Evolutionary conservation across 53 echinoderm and acorn worm species (phyloP), one percentile per base, ranked within the genome.

Genomic region (Hippasteria phrygiana): DNA sequence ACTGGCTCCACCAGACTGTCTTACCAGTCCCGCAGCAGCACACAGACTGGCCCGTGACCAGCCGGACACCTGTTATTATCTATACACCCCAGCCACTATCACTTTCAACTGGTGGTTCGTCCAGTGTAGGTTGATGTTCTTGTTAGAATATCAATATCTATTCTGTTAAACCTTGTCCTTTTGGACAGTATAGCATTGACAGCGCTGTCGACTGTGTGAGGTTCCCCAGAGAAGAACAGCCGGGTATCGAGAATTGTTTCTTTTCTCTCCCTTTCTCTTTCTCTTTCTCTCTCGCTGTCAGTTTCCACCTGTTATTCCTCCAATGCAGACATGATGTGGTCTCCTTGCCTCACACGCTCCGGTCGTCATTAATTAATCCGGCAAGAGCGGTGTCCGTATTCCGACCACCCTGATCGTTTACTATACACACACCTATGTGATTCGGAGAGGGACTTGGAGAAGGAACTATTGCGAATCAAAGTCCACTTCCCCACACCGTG

Each of bases 331-430:
- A 27, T 43, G 76, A 10, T 16, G 76, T 76, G 53, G 34, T 76
- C 48, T 33, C 41, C 59, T 47, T 55, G 22, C 55, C 39, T 55
- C 55, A 39, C 78, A 56, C 78, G 78, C 65, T 63, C 43, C 32
- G 64, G 29, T 81, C 64, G 80, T 64, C 81, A 65, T 64, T 81
- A 81, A 81, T 81, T 81, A 81, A 81, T 81, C 81, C 65, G 63
- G 38, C 80, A n/a, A 26, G 14, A 64, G 64, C 43, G 62, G 42
- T 65, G 65, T 81, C 55, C 56, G 55, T 18, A 33, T 31, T 7
- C 6, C 6, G 5, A 47, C 26, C 34, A 29, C 28, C 24, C 76
- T 42, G 74, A 35, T 45, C 76, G 47, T 53, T 29, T 76, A 26
- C 24, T 29, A 50, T 28, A 59, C 17, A 17, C 59, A 8, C 6